Evolutionary conservation across 2,113 vertebrate genomes (phyloP), one percentile per base, ranked within the genome.

Genomic region (Myrmecophaga tridactyla): DNA sequence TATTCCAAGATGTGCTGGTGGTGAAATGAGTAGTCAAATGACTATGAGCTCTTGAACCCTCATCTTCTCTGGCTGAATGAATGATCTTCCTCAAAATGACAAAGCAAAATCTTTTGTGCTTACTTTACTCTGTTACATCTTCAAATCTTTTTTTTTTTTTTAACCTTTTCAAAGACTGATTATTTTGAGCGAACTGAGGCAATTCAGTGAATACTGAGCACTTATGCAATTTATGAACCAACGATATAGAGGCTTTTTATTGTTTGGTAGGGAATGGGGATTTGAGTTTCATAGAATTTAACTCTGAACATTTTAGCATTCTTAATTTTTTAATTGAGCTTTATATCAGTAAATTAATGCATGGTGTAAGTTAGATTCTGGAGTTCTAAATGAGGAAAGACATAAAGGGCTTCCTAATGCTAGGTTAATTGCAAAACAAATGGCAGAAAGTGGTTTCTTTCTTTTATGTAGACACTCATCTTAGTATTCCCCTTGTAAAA

Each of bases 221-320:
- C 11, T 48, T 46, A 41, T 25, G 0, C 39, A 81, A 95, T 91
- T 92, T 78, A 96, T 83, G 3, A 91, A 91, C 83, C 83, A 65
- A 72, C 83, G 46, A 73, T 69, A 90, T 2, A 77, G 18, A 56
- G 34, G 1, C 62, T 91, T 81, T 80, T 78, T 53, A 75, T 84
- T 96, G 20, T 77, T 96, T 84, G 65, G 23, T 83, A 27, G 43
- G 58, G 53, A 95, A 83, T 89, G 3, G 0, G 67, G 1, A 70
- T 43, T 92, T n/a, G 60, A 82, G 89, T 70, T 86, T 94, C 94
- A 84, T 60, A 70, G 73, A 73, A 86, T 48, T 56, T 76, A 94
- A 95, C 34, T 91, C 20, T n/a, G 63, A 94, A 70, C 20, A 70
- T 81, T 65, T 92, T 90, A 96, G 14, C 39, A 87, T n/a, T 78